phyloP scores from a whole-genome alignment of 2,888 invertebrate genomes.

The Drosophila fulvimacula region DNA sequence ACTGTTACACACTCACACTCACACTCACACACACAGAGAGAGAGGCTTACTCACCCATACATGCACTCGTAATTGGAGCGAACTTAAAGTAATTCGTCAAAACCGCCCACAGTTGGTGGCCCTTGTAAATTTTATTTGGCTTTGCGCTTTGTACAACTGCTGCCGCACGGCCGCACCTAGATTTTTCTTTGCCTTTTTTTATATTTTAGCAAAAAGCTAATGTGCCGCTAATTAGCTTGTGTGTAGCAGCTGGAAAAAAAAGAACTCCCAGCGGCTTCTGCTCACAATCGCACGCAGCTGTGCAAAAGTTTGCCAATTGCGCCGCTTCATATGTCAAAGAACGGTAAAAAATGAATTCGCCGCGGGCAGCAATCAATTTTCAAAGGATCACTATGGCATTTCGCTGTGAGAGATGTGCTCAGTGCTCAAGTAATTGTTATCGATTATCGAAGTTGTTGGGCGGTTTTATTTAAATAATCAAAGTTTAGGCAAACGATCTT shows the following conservation, averaged over 20 bases:
- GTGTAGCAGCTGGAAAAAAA: conserved; percentile 7
- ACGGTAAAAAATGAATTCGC: background rate
- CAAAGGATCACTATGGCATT: conserved; percentile 31
- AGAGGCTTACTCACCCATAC: conserved; percentile 8
- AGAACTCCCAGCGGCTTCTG: conserved; percentile 21
- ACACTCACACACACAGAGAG: conserved; percentile 1
- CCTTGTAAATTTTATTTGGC: conserved; percentile 55
- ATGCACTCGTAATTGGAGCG: conserved; percentile 48
- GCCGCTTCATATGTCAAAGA: conserved; percentile 28
- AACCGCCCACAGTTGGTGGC: conserved; percentile 9
- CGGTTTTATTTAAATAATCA: background rate
- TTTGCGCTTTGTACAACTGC: conserved; percentile 48
- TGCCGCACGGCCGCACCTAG: conserved; percentile 65
- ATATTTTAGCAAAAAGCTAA: conserved; percentile 46
- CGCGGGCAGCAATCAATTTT: conserved; percentile 5
- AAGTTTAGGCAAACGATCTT: too few relatives aligned
- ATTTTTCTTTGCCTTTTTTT: conserved; percentile 6
- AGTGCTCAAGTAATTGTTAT: background rate
- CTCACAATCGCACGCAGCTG: conserved; percentile 16
- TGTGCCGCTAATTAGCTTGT: conserved; percentile 64
- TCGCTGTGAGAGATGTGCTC: background rate
- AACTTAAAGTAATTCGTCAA: conserved; percentile 47
- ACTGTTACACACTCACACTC: conserved; percentile 19
- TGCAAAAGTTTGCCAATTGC: conserved; percentile 18
- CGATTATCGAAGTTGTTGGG: background rate